Percentiles rank a stretch among this genome's conserved stretches.
These are phyloP conservation scores for Drosophila kanapiae DNA, from an alignment of 1,140 invertebrate genomes.

Conservation along the genomic window DNA sequence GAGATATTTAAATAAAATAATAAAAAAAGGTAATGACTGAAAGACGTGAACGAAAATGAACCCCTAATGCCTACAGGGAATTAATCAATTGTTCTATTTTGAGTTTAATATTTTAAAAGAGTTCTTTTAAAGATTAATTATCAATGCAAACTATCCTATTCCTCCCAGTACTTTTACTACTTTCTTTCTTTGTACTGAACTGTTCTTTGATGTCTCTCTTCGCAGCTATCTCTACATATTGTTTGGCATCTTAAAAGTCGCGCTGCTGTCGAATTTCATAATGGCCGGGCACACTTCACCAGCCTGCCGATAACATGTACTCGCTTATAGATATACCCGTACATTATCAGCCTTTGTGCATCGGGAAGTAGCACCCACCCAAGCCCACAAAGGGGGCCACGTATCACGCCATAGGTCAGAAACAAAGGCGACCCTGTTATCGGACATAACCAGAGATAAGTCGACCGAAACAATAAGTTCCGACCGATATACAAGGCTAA, in stretches of 20 bases:
- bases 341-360: slow-evolving; percentile 32
- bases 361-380: slow-evolving; percentile 19
- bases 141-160: not conserved
- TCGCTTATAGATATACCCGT: slow-evolving; percentile 3
- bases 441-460: slow-evolving; percentile 52
- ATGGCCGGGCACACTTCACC: slow-evolving; percentile 17
- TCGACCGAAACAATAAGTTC: slow-evolving; percentile 2
- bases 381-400: slow-evolving; percentile 20
- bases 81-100: too few relatives aligned
- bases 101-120: too few relatives aligned
- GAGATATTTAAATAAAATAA: too few relatives aligned
- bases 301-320: slow-evolving; percentile 3
- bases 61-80: too few relatives aligned
- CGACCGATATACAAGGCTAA: slow-evolving; percentile 8
- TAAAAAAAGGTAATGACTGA: too few relatives aligned
- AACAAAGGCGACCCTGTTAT: slow-evolving; percentile 52
- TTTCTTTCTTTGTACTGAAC: not conserved
- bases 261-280: slow-evolving; percentile 27
- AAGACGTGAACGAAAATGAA: too few relatives aligned
- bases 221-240: not conserved
- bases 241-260: slow-evolving; percentile 2
- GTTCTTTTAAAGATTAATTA: too few relatives aligned
- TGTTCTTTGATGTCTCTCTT: not conserved
- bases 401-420: slow-evolving; percentile 43
- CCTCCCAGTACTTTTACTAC: not conserved